Evolutionary conservation across 1,140 invertebrate genomes (phyloP), one percentile per base, ranked within the genome.

Genomic region (Drosophila melanica): DNA sequence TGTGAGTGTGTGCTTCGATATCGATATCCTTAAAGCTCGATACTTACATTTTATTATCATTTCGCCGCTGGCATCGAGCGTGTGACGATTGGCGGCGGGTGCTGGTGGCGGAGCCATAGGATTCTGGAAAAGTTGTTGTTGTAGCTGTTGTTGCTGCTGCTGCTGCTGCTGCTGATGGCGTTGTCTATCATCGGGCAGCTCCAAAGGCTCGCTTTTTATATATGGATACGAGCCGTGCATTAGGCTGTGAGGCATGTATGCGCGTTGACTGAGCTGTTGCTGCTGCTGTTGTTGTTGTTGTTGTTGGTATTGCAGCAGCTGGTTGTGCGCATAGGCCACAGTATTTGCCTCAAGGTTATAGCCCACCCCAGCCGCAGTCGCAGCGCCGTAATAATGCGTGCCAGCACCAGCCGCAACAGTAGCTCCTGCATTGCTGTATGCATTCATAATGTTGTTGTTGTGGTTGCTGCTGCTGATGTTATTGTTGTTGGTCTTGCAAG

Each of bases 1-100:
- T 27, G 50, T 30, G 41, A 69, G 41, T 51, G 48, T 44, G 35
- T 16, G 37, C 66, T 51, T 57, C 44, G 60, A 60, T 75, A 70
- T 75, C 67, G 58, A 70, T 75, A 75, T 70, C 58, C 65, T 51
- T 51, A 63, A 70, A 63, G 51, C 67, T 69, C 72, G 58, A 67
- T 69, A 74, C 77, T 81, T 50, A 89, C 84, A 89, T 85, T 89
- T 89, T 64, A 89, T 89, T 80, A 84, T 80, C 80, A 90, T 77
- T 50, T 89, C 84, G 39, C 74, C 48, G 35, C 50, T 64, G 20
- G 68, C 73, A 75, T 70, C 67, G 14, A 65, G 60, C 16, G 64
- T 33, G 14, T 68, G 65, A n/a, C 57, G 74, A 67, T 73, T 76
- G 37, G 14, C 9, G 55, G 57, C 59, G 48, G 74, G 85, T n/a